These are phyloP conservation scores for Osmerus eperlanus DNA, from an alignment of 2,113 vertebrate genomes.

Conservation along the genomic window DNA sequence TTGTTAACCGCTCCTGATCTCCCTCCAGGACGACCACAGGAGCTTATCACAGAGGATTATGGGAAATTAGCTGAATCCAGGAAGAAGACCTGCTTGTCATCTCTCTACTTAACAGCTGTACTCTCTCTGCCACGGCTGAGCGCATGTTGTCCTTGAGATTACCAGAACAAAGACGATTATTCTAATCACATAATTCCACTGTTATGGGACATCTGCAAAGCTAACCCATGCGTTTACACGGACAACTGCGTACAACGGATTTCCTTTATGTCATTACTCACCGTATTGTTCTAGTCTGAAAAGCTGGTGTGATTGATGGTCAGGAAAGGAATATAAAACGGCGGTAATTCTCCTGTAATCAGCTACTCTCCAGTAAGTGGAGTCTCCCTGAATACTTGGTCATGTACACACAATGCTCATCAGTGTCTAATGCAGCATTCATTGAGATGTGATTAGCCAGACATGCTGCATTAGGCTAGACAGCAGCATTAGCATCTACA, in stretches of 20 bases:
- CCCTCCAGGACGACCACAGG: conserved; percentile 70
- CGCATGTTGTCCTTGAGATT: conserved; percentile 61
- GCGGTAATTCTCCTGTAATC: conserved; percentile 63
- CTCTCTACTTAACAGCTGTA: conserved; percentile 40
- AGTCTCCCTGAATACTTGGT: conserved; percentile 16
- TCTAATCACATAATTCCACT: conserved; percentile 70
- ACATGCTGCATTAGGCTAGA: no score
- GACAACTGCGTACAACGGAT: conserved; percentile 57
- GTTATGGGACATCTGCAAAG: conserved; percentile 68
- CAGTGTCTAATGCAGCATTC: no score
- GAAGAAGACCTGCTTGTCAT: conserved; percentile 40
- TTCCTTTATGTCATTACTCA: conserved; percentile 68
- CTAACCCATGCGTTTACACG: conserved; percentile 61
- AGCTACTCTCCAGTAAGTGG: conserved; percentile 62
- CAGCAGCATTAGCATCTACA: not conserved
- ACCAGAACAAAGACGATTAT: conserved; percentile 70
- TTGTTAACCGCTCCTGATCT: no score
- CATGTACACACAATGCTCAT: no score
- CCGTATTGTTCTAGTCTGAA: conserved; percentile 62
- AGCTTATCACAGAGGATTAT: conserved; percentile 80
- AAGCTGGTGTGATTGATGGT: conserved; percentile 64
- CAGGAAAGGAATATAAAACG: conserved; percentile 61
- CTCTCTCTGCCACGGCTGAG: conserved; percentile 51
- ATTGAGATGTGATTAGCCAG: no score
- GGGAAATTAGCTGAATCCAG: conserved; percentile 69